These are phyloP conservation scores for Myripristis jacobus DNA, from an alignment of 2,797 vertebrate species.

Conservation along the genomic window DNA sequence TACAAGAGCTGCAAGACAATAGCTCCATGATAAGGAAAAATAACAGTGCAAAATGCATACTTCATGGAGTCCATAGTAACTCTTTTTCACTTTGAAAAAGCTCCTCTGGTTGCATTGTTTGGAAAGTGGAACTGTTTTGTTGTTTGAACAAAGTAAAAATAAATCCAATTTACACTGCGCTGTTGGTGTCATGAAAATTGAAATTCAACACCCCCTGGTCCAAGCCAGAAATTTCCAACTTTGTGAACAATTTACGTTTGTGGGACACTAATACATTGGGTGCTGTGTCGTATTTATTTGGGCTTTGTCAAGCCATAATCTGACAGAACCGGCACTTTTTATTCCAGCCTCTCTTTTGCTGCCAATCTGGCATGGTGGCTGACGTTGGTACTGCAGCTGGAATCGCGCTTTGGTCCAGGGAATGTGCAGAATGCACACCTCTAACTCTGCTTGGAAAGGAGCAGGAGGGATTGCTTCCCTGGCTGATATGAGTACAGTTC, in stretches of 20 bases:
- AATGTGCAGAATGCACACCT: too few species aligned
- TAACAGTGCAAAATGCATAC: constrained; percentile 28
- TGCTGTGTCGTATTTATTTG: not conserved
- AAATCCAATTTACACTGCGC: not conserved
- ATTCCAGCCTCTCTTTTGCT: not conserved
- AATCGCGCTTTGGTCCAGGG: too few species aligned
- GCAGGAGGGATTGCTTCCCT: too few species aligned
- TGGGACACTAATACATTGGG: not conserved
- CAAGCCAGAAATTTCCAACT: too few species aligned
- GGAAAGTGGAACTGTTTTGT: constrained; percentile 32
- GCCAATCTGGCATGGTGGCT: too few species aligned
- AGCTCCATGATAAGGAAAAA: constrained; percentile 14
- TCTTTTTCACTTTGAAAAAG: constrained; percentile 40
- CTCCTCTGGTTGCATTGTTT: constrained; percentile 2
- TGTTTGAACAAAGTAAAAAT: not conserved
- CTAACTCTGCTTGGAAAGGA: too few species aligned
- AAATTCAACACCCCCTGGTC: too few species aligned
- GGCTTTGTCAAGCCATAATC: not conserved
- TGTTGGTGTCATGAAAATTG: not conserved
- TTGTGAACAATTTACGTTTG: not conserved
- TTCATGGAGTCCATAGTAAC: constrained; percentile 10
- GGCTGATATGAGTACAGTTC: too few species aligned
- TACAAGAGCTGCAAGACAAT: constrained; percentile 25
- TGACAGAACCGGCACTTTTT: not conserved
- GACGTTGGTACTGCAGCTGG: too few species aligned